These are phyloP conservation scores for Kradibia gibbosae DNA, from an alignment of 1,140 invertebrate species.

Conservation along the genomic window DNA sequence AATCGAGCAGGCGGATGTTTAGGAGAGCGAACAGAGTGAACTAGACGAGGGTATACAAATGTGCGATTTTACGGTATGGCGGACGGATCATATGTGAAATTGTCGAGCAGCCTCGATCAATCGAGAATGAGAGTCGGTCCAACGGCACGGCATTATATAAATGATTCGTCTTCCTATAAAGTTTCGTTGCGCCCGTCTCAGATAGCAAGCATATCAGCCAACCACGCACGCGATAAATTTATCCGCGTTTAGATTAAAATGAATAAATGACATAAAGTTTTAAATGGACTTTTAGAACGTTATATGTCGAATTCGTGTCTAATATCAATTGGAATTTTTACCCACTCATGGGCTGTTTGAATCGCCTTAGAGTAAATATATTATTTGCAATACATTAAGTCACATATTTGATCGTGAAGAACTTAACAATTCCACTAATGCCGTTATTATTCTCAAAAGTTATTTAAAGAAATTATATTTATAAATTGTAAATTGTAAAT, in stretches of 20 bases:
- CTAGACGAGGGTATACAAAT: slow-evolving; percentile 47
- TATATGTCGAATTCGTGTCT: too few relatives aligned
- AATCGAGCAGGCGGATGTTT: too few relatives aligned
- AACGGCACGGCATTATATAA: slow-evolving; percentile 62
- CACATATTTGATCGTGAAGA: too few relatives aligned
- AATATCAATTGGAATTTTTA: too few relatives aligned
- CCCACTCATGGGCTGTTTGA: too few relatives aligned
- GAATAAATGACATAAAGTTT: background rate
- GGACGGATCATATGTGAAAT: slow-evolving; percentile 57
- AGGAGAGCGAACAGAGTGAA: too few relatives aligned
- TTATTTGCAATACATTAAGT: too few relatives aligned
- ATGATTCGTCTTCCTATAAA: slow-evolving; percentile 60
- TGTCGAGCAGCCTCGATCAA: background rate
- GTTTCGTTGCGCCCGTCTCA: background rate
- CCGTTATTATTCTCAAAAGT: too few relatives aligned
- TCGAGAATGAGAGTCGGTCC: slow-evolving; percentile 62
- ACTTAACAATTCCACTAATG: too few relatives aligned
- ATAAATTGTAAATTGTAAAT: too few relatives aligned
- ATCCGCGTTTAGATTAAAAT: slow-evolving; percentile 32
- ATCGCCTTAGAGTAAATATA: too few relatives aligned
- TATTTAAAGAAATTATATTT: too few relatives aligned
- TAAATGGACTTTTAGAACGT: background rate
- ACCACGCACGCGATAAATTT: slow-evolving; percentile 52
- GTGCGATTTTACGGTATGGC: slow-evolving; percentile 55
- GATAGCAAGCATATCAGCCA: slow-evolving; percentile 48